Base-by-base conservation (phyloP, 1,140 invertebrate species). In the Drosophila cardini region DNA sequence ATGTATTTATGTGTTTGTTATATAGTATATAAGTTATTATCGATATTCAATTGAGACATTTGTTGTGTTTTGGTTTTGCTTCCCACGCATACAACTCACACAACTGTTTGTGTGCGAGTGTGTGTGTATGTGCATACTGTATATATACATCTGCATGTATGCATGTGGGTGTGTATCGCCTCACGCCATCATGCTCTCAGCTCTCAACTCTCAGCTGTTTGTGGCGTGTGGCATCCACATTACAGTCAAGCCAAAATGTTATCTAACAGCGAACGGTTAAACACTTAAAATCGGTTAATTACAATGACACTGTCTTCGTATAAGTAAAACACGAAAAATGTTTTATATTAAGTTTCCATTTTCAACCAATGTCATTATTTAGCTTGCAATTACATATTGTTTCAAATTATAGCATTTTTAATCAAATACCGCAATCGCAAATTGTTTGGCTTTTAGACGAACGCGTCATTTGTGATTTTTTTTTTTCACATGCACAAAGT, bases 171-270 rank as follows among this genome's bases (percentile, higher is more conserved):
- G 74, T 64, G 15, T 40, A 5, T 26, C 10, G 45, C n/a, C 76
- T 45, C 61, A 61, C 26, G 50, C 76, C 50, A 78, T 30, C 45
- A 40, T 32, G 55, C 48, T 53, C 21, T 26, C 62, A 79, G 76
- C 72, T 83, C n/a, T n/a, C n/a, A n/a, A n/a, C 48, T 53, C 21
- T 26, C 62, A 79, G 76, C 72, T 83, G 67, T 67, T 72, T 56
- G 38, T 40, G 34, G 38, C 48, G 21, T 46, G 36, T 70, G 55
- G 40, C 63, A 82, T 53, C 48, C 38, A 58, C 30, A 46, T 64
- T 63, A 85, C 78, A 78, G 62, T 58, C 69, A 53, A 5, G 13
- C 7, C 30, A 82, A 86, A 85, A 85, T 69, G 56, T 86, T 86
- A 58, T 74, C 18, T 68, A 53, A 72, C 70, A 68, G 16, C 15